Evolutionary conservation across 1,140 invertebrate genomes (phyloP).

Genomic region (Bombus difficillimus): DNA sequence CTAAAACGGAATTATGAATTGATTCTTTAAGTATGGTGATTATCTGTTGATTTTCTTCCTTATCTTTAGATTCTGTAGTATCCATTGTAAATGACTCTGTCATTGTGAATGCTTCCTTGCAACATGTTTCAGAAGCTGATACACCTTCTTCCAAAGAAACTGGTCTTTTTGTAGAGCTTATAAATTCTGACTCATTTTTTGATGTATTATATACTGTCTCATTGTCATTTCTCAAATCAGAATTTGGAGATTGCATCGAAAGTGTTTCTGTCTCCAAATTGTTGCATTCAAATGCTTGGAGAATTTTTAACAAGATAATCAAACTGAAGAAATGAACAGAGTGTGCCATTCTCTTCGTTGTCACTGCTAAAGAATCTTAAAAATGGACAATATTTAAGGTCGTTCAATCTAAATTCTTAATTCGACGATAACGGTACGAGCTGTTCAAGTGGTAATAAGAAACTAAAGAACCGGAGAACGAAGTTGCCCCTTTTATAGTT

Average conservation of each 20-base stretch:
- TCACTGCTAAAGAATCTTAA: background rate
- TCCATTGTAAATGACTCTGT: background rate
- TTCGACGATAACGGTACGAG: background rate
- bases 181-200: background rate
- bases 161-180: background rate
- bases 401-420: background rate
- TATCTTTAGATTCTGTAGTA: background rate
- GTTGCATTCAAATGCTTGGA: background rate
- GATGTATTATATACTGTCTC: too few species aligned
- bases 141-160: background rate
- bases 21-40: background rate
- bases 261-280: too few species aligned
- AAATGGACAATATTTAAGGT: too few species aligned
- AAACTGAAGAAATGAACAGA: background rate
- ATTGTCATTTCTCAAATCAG: background rate
- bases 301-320: background rate
- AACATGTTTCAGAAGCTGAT: background rate
- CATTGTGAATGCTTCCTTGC: background rate
- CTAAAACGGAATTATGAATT: background rate
- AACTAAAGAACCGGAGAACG: slow-evolving; percentile 42
- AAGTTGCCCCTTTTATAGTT: slow-evolving; percentile 60
- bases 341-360: slow-evolving; percentile 14
- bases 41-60: background rate
- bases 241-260: too few species aligned
- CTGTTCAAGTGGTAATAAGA: background rate